These are phyloP conservation scores for Drosophila kanapiae DNA, from an alignment of 1,140 invertebrate genomes.

Conservation along the genomic window DNA sequence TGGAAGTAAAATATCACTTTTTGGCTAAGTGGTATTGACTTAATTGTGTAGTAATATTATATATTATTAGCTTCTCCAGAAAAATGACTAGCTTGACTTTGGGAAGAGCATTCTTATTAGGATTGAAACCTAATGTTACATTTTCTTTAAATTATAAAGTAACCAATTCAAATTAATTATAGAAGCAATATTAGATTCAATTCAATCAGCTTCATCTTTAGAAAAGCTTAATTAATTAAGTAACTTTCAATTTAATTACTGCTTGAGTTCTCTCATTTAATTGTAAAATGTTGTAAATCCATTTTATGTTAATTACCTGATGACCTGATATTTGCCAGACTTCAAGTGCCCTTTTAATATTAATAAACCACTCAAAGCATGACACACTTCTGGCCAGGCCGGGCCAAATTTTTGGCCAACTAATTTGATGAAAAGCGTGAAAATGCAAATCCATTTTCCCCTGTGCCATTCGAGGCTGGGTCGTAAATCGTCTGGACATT, in stretches of 20 bases:
- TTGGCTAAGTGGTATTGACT: constrained; percentile 1
- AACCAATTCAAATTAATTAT: too few species aligned
- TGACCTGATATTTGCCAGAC: background rate
- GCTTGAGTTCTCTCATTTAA: too few species aligned
- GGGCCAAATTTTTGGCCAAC: constrained; percentile 24
- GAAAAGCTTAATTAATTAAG: background rate
- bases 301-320: background rate
- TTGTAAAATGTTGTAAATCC: background rate
- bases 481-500: constrained; percentile 71
- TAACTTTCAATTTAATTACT: background rate
- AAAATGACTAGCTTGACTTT: background rate
- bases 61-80: background rate
- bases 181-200: too few species aligned
- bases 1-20: constrained; percentile 18
- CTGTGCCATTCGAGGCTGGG: constrained; percentile 25
- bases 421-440: constrained; percentile 73
- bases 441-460: constrained; percentile 63
- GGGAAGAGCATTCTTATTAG: too few species aligned
- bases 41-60: background rate
- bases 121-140: too few species aligned
- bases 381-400: constrained; percentile 3
- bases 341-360: constrained; percentile 6
- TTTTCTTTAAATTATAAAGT: too few species aligned
- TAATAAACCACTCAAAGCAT: constrained; percentile 17
- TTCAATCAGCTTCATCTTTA: background rate